A percentile compares a stretch with the other conserved stretches of the same genome.
Evolutionary conservation across 2,113 vertebrate genomes (phyloP).

Genomic region (Saccopteryx leptura): DNA sequence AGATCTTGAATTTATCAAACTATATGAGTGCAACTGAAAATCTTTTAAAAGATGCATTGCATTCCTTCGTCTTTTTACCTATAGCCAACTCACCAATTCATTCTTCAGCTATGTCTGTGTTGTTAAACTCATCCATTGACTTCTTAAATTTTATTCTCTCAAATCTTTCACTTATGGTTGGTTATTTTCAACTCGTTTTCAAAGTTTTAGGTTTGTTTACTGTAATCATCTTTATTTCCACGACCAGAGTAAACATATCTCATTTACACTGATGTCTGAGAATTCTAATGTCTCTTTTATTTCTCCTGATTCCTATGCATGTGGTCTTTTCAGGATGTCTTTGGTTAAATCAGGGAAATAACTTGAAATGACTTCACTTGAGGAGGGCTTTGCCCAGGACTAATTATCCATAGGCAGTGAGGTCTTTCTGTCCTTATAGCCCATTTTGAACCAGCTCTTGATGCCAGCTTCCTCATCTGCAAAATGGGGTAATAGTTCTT

Average conservation of each 20-base stretch:
- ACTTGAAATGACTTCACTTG: constrained; percentile 31
- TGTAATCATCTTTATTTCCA: not conserved
- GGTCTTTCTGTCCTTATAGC: not conserved
- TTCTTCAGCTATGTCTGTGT: not conserved
- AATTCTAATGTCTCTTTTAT: not conserved
- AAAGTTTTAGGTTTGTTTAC: not conserved
- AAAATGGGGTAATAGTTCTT: not conserved
- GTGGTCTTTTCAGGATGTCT: not conserved
- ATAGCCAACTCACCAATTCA: not conserved
- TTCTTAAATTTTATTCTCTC: constrained; percentile 4
- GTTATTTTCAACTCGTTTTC: not conserved
- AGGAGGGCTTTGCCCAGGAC: not conserved
- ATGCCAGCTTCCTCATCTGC: not conserved
- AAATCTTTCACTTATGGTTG: constrained; percentile 2
- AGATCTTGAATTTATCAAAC: not conserved
- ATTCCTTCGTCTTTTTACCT: not conserved
- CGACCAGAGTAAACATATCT: not conserved
- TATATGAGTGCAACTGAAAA: not conserved
- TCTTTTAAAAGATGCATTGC: not conserved
- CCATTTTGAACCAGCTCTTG: not conserved
- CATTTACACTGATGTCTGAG: not conserved
- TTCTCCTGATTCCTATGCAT: not conserved
- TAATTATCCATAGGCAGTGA: not conserved
- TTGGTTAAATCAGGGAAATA: not conserved
- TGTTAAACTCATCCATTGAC: not conserved